phyloP scores from a whole-genome alignment of 2,888 invertebrate species.

The Drosophila mettleri region DNA sequence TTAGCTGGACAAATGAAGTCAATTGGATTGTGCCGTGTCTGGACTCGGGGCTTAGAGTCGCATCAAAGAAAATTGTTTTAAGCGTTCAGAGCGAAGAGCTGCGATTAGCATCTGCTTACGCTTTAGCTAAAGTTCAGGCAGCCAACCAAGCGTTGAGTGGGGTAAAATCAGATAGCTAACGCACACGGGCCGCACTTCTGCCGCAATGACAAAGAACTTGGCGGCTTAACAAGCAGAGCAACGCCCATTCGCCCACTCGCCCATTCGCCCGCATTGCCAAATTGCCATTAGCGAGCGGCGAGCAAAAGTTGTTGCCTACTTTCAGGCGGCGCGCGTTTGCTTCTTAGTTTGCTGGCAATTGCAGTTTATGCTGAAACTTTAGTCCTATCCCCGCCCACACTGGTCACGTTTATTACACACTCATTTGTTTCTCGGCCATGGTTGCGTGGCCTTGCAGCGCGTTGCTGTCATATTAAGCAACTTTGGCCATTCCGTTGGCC shows the following conservation, averaged over 20 bases:
- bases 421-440: constrained; percentile 67
- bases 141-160: constrained; percentile 39
- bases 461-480: constrained; percentile 76
- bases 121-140: constrained; percentile 36
- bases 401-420: constrained; percentile 73
- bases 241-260: not conserved
- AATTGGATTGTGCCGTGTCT: constrained; percentile 69
- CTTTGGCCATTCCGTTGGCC: constrained; percentile 67
- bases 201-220: constrained; percentile 65
- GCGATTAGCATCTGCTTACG: constrained; percentile 73
- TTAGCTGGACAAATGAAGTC: constrained; percentile 74
- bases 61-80: constrained; percentile 81
- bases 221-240: constrained; percentile 65
- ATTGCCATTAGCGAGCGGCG: constrained; percentile 42
- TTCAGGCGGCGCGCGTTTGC: constrained; percentile 21
- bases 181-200: constrained; percentile 23
- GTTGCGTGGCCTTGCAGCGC: constrained; percentile 1
- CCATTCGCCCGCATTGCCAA: constrained; percentile 19
- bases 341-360: constrained; percentile 62
- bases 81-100: constrained; percentile 57
- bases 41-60: constrained; percentile 30
- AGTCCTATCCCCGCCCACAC: constrained; percentile 40
- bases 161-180: constrained; percentile 33
- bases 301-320: constrained; percentile 47
- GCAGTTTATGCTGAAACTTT: constrained; percentile 74